Evolutionary conservation across 2,113 vertebrate species (phyloP), one percentile per base, ranked within the genome.

Genomic region (Larimichthys crocea): DNA sequence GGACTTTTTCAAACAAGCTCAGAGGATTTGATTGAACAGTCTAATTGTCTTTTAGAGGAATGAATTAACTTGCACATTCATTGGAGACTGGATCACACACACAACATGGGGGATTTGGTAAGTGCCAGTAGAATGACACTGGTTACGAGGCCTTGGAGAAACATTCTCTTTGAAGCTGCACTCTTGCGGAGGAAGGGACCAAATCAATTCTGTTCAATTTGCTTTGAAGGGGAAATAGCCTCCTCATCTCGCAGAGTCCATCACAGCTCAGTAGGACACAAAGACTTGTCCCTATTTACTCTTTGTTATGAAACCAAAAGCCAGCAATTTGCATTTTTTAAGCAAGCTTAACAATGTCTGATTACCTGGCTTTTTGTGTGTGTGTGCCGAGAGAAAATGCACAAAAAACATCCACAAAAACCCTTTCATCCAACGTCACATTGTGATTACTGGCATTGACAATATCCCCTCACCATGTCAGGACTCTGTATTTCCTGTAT

Each of bases 151-250:
- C 82, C 75, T 73, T 20, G 44, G 77, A 90, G 83, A 77, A 79
- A 80, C 74, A 62, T n/a, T 63, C 71, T 53, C 88, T 91, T 90
- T 91, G 88, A 91, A 89, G 90, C 82, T 52, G n/a, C 80, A 61
- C 84, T 74, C 70, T 71, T 19, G 19, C 80, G 17, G 74, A 64
- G 60, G 67, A 84, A 44, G 72, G 88, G 82, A 76, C 26, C 10
- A n/a, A 84, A 91, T 89, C 86, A 87, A 86, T 92, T 85, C 85
- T 61, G 85, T 87, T 86, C 83, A 88, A 84, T 89, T 89, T 80
- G 81, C 89, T 91, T 92, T 91, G 89, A 90, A 90, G 83, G 72
- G 76, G 46, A 88, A 86, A 89, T 78, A 49, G 88, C 85, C 71
- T 78, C 74, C 35, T 83, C 87, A 79, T 88, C 75, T 83, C 40